Base-by-base conservation (phyloP, 2,797 vertebrate genomes). In the Odontamblyopus rebecca region DNA sequence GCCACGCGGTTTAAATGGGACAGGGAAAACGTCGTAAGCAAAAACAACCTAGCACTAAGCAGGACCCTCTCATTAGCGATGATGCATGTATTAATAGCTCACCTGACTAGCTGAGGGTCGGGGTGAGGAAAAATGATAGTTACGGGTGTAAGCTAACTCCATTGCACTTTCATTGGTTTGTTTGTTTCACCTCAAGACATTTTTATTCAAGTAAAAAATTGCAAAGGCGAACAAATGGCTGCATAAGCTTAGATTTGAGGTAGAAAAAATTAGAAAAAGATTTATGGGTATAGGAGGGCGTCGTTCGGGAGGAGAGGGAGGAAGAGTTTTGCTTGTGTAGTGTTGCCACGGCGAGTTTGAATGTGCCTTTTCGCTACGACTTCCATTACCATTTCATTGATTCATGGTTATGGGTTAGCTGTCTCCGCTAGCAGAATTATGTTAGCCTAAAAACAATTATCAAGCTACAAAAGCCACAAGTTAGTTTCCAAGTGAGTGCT, bases 61-160 rank as follows among this genome's bases (percentile, higher is more conserved):
- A 73, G 85, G 86, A 80, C 73, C 29, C 69, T 81, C 87, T 94
- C 89, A 89, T 92, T 91, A 89, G 71, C 80, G 76, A 83, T 85
- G 84, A 89, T 88, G 87, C 86, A 88, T 89, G 87, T 86, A 86
- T 89, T 91, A 85, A 84, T 90, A 90, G 89, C 78, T 89, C 89
- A 90, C 89, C 87, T 88, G 82, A 82, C 78, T 87, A 75, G 66
- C 69, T 84, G 79, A 78, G 70, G 79, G 67, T 70, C 50, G 29
- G 38, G 69, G 63, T 67, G 32, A 1, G 35, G 61, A 73, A 69
- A 75, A 78, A 68, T 84, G 61, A 84, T 82, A 73, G 70, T 86
- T 81, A 84, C 85, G 71, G 78, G 77, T 72, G 72, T 71, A 48
- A 86, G 82, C 76, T 83, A 80, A 86, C 74, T 82, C 77, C 82